Conservation (phyloP, 2,888 invertebrate species). For the Osmoderma eremita region DNA sequence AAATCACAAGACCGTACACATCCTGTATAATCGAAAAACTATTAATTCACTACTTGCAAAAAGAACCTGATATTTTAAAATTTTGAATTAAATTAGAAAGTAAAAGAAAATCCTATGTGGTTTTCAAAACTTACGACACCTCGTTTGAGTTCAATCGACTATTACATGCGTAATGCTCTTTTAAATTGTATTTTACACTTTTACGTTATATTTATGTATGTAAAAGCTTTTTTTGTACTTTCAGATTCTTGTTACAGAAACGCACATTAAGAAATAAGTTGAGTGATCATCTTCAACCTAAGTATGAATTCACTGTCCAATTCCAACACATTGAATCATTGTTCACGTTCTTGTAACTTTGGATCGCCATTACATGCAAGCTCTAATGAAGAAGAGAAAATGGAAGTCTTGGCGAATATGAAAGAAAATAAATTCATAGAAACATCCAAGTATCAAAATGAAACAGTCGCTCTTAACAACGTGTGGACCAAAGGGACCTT, state of each 20-base stretch:
- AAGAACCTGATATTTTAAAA: too few relatives aligned
- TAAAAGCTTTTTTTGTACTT: too few relatives aligned
- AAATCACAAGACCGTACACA: too few relatives aligned
- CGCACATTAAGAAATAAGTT: neutral
- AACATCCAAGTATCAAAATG: conserved; percentile 38
- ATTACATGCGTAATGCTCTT: too few relatives aligned
- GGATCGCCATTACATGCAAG: conserved; percentile 24
- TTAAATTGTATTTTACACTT: too few relatives aligned
- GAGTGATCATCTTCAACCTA: neutral
- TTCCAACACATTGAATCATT: conserved; percentile 21
- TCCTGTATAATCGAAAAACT: too few relatives aligned
- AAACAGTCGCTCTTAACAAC: conserved; percentile 55
- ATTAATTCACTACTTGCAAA: too few relatives aligned
- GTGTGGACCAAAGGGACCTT: conserved; percentile 60
- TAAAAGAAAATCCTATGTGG: too few relatives aligned
- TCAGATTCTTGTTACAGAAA: neutral
- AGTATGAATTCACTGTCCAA: conserved; percentile 28
- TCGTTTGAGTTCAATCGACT: too few relatives aligned
- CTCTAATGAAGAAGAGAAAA: conserved; percentile 5
- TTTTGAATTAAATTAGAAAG: too few relatives aligned
- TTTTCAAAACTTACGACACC: too few relatives aligned
- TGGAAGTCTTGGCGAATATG: conserved; percentile 9
- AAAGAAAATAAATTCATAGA: conserved; percentile 10
- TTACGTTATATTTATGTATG: too few relatives aligned
- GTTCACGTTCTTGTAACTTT: conserved; percentile 22